These are phyloP conservation scores for Thalassaphorura encarpata DNA, from an alignment of 1,140 invertebrate genomes.

Conservation along the genomic window DNA sequence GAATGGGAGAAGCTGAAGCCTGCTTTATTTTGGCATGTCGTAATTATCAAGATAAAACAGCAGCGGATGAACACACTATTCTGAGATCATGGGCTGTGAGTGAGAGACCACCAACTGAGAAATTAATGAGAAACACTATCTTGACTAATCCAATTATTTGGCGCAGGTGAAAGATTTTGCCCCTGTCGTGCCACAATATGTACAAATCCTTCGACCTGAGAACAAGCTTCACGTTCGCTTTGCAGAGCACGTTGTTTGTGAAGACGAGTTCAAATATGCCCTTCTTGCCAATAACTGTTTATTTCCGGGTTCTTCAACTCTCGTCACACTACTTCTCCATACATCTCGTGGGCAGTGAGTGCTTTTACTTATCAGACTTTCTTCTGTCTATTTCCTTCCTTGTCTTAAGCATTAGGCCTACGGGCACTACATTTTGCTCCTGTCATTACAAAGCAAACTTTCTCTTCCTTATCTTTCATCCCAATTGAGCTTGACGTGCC, in stretches of 20 bases:
- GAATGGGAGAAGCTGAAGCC: slow-evolving; percentile 93
- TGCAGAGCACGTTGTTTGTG: slow-evolving; percentile 94
- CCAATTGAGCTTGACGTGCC: no score
- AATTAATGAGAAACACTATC: slow-evolving; percentile 12
- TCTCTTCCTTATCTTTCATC: not conserved
- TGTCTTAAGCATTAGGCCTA: no score
- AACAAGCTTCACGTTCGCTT: slow-evolving; percentile 98
- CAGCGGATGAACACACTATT: slow-evolving; percentile 53
- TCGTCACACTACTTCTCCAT: slow-evolving; percentile 88
- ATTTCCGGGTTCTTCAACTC: slow-evolving; percentile 89
- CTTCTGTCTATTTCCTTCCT: slow-evolving; percentile 5
- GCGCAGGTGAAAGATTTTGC: slow-evolving; percentile 88
- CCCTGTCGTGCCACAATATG: slow-evolving; percentile 62
- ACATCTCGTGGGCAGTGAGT: slow-evolving; percentile 93
- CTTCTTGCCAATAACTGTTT: slow-evolving; percentile 95
- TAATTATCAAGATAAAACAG: slow-evolving; percentile 93
- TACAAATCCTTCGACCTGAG: slow-evolving; percentile 52
- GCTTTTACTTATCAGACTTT: slow-evolving; percentile 1
- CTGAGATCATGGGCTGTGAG: slow-evolving; percentile 85
- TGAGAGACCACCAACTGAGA: slow-evolving; percentile 49
- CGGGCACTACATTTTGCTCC: not conserved
- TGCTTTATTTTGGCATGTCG: slow-evolving; percentile 89
- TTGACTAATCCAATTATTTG: slow-evolving; percentile 83
- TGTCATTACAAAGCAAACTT: not conserved
- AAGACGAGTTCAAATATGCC: slow-evolving; percentile 96